Evolutionary conservation across 2,797 vertebrate species (phyloP), one percentile per base, ranked within the genome.

Genomic region (Sylvilagus floridanus): DNA sequence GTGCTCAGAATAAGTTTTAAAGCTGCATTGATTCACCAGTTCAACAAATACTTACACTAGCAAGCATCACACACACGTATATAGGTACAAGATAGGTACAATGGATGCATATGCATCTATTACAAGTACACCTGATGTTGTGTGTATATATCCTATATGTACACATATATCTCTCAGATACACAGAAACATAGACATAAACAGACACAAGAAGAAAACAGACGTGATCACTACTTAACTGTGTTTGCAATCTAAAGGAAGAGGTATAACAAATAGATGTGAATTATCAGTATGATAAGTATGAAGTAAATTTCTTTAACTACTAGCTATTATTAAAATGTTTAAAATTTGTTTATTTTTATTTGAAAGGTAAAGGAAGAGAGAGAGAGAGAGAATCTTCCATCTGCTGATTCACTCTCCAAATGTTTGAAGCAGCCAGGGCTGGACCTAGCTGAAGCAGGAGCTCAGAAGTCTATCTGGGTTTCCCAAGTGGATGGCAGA

Each of bases 301-400:
- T 60, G 7, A 90, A 12, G 32, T 81, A 76, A 88, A 84, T 84
- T 93, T 96, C 30, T 71, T 91, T 85, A 85, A 78, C 11, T 77
- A 0, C 24, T 47, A 47, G 42, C 42, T 47, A 47, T 1, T 47
- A 47, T 1, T 47, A 47, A 47, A 47, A 47, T 47, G 42, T 47
- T 47, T 47, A 47, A 47, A 47, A 47, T 47, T 47, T 47, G 8
- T 47, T 47, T 47, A 47, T 47, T 47, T 47, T 47, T 47, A 47
- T 47, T 47, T 47, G 42, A 47, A 47, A 47, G 4, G 37, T 35
- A 37, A 37, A 37, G 42, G 8, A 7, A 42, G 42, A 42, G 42
- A 42, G 6, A 47, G 42, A 42, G 42, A 47, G 42, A 47, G 42
- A 47, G 42, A 47, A 47, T 47, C 42, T 47, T 47, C 9, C 42